Base-by-base conservation (phyloP, 1,140 invertebrate genomes). In the Condylostylus longicornis region DNA sequence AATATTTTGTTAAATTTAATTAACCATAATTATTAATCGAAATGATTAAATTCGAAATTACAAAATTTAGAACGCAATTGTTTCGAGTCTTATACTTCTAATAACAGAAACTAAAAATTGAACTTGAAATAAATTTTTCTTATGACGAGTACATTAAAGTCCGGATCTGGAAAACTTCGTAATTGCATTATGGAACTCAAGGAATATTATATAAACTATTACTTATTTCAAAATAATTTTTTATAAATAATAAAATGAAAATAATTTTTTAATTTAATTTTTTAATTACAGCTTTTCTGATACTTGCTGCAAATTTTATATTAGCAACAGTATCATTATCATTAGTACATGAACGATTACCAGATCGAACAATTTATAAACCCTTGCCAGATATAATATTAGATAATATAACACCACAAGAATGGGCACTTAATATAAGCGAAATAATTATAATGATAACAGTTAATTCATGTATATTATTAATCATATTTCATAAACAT, bases 391-490 rank as follows among this genome's bases (percentile, higher is more conserved):
- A 91, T 56, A 67, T 83, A 25, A 68, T 87, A 45, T 68, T 89
- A 23, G 82, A 88, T 62, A 75, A 78, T 51, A 61, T 89, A 25
- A 63, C 64, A 33, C 69, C 72, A 33, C 61, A 69, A 33, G 74
- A 80, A 50, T 85, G 81, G 82, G 82, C 77, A n/a, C 67, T 90
- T 13, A 68, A 74, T 53, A 75, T 84, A 13, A 85, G 82, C 12
- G 85, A 90, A 67, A 74, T 84, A 54, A 69, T 89, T 42, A 88
- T 90, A 47, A 82, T 88, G 67, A 63, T 84, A 49, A 74, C 75
- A 35, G 77, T 78, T 22, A 77, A 73, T 48, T 69, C 74, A 20
- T 75, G 77, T 35, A 69, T 82, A 61, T 47, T 84, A 42, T 70
- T 84, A 42, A 69, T 87, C 35, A 64, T 86, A 47, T 75, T 87